Conservation (phyloP, 2,113 vertebrate species). For the Silurus asotus region DNA sequence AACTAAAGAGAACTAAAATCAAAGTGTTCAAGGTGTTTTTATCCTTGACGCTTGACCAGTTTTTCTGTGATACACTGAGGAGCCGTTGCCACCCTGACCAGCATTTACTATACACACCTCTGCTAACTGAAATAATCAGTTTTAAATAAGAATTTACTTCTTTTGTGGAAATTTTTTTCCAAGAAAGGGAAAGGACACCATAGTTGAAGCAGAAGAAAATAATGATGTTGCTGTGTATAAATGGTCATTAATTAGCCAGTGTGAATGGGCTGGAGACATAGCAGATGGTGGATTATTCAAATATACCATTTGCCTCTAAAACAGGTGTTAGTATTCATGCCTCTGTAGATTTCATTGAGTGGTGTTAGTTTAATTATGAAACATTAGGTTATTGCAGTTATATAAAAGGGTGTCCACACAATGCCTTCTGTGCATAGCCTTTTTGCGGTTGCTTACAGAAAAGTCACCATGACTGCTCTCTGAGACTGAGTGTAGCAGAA, state of each 20-base stretch:
- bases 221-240: slow-evolving; percentile 37
- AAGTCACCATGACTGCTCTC: slow-evolving; percentile 36
- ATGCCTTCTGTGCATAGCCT: neutral
- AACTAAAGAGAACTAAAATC: neutral
- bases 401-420: slow-evolving; percentile 35
- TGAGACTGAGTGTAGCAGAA: slow-evolving; percentile 31
- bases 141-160: neutral
- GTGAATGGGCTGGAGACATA: slow-evolving; percentile 42
- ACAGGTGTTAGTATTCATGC: slow-evolving; percentile 47
- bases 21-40: neutral
- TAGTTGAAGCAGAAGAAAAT: slow-evolving; percentile 16
- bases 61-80: neutral
- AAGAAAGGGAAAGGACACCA: neutral
- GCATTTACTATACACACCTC: neutral
- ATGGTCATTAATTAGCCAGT: slow-evolving; percentile 42
- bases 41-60: neutral
- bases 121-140: neutral
- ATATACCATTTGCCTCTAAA: slow-evolving; percentile 39
- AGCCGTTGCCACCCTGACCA: neutral
- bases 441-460: slow-evolving; percentile 9
- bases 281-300: slow-evolving; percentile 47
- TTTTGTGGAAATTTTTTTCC: neutral
- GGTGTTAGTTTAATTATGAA: slow-evolving; percentile 48
- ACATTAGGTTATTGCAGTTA: slow-evolving; percentile 43
- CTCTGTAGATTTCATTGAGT: slow-evolving; percentile 37